Base-by-base conservation (phyloP, 2,113 vertebrate species). In the Misgurnus anguillicaudatus region DNA sequence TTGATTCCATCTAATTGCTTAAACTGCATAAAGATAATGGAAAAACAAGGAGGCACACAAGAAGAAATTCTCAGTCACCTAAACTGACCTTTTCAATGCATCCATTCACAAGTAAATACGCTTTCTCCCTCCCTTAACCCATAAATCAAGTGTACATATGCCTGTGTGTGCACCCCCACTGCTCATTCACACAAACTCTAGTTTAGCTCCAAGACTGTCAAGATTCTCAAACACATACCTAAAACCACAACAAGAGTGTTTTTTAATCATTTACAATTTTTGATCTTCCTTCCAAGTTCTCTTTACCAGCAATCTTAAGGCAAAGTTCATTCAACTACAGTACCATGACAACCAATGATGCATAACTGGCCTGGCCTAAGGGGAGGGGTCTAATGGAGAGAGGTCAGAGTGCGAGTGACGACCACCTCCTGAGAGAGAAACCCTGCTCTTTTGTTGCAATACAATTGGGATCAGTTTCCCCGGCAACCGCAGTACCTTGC, bases 391-490 rank as follows among this genome's bases (percentile, higher is more conserved):
- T 79, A 47, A 88, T 86, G 88, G 74, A 87, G 83, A 82, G 86
- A 87, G 92, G 93, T 94, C 92, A 92, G 87, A 89, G 88, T 85
- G 86, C 65, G 86, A 87, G 88, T 89, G 82, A 75, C 83, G 91
- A 91, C 90, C 90, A 90, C 92, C 92, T 92, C 89, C 91, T 71
- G 84, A 80, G 88, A 90, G 87, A 89, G 88, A 90, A 91, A 89
- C 88, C 86, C 80, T 21, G 82, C 87, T 86, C 80, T 90, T 93
- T 93, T 92, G 93, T 93, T 90, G 75, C 75, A 64, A 83, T 87
- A 94, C 93, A 93, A 93, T 93, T 84, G 90, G 87, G 88, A 91
- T 82, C 68, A 0, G 91, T 94, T 93, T 90, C 93, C 91, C 73
- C 60, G 90, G 92, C 87, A 92, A 94, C 91, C 75, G 85, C 85